Base-by-base conservation (phyloP, 2,888 invertebrate genomes). In the Sussaba pulchella region DNA sequence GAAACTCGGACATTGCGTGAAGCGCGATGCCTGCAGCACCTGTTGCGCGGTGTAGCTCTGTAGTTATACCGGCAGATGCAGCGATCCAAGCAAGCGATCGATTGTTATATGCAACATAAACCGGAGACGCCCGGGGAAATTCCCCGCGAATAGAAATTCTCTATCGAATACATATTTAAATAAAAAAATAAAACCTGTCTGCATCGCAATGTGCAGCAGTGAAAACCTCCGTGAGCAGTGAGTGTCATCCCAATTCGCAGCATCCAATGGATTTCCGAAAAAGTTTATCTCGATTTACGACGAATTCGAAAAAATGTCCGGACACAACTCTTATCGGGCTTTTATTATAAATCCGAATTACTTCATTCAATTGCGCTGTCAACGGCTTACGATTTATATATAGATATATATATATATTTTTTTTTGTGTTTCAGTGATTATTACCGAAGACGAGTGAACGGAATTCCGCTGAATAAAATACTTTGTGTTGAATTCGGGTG, bases 21-120 rank as follows among this genome's bases (percentile, higher is more conserved):
- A 67, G 52, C 54, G 36, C 45, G 47, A 43, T 63, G 36, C 54
- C 61, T 52, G 31, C 59, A 69, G 70, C 83, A 83, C 83, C 82
- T 83, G 83, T 83, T 83, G 83, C 83, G 54, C 71, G 39, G 36
- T 14, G 66, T 72, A 26, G 14, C 69, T 64, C 78, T 78, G 31
- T 6, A 75, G 81, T 81, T 75, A 70, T 36, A 76, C 52, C 54
- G 31, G 31, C 61, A 69, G 26, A 61, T 63, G 50, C 1, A 1
- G 17, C 10, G 19, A 6, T 21, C n/a, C 19, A 43, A 54, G 14
- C 63, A 26, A 70, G 45, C 43, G 50, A 41, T 57, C 36, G 19
- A 14, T 70, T 9, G 59, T 43, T 59, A 66, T 66, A 19, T 66
- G 70, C 47, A 52, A 61, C 52, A 67, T 70, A 82, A 74, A 71